Conservation (phyloP, 2,888 invertebrate species). For the Xylota sylvarum region DNA sequence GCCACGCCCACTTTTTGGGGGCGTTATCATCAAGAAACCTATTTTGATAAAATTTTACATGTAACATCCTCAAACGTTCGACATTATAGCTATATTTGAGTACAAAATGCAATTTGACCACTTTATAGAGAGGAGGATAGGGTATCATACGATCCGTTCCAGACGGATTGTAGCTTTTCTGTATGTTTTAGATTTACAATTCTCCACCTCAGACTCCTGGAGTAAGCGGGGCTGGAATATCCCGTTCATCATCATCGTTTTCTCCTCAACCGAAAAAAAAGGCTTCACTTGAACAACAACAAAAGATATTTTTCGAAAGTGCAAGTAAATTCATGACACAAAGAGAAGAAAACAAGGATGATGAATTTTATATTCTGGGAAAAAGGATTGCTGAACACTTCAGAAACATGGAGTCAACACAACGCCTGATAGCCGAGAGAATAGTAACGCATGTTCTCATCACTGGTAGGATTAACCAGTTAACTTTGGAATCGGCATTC, state of each 20-base stretch:
- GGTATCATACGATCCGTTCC: too few species aligned
- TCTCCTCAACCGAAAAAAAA: neutral
- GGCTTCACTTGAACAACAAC: neutral
- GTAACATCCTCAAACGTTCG: too few species aligned
- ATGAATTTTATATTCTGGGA: conserved; percentile 27
- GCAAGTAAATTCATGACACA: conserved; percentile 12
- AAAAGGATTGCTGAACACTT: conserved; percentile 32
- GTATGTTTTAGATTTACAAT: neutral
- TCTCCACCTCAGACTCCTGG: neutral
- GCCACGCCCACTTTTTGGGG: too few species aligned
- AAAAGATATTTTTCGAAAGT: conserved; percentile 7
- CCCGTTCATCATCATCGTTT: neutral
- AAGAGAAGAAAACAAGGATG: conserved; percentile 5
- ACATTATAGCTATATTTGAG: too few species aligned
- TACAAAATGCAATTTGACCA: too few species aligned
- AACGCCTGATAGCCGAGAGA: conserved; percentile 16
- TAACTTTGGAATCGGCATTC: neutral
- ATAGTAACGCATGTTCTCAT: conserved; percentile 18
- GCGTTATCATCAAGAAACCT: too few species aligned
- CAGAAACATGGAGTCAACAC: neutral
- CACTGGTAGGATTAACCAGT: conserved; percentile 17
- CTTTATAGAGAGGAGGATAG: too few species aligned
- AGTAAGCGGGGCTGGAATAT: neutral
- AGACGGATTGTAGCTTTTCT: too few species aligned
- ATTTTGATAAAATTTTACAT: too few species aligned